Evolutionary conservation across 2,888 invertebrate genomes (phyloP).

Genomic region (Eupithecia vulgata): DNA sequence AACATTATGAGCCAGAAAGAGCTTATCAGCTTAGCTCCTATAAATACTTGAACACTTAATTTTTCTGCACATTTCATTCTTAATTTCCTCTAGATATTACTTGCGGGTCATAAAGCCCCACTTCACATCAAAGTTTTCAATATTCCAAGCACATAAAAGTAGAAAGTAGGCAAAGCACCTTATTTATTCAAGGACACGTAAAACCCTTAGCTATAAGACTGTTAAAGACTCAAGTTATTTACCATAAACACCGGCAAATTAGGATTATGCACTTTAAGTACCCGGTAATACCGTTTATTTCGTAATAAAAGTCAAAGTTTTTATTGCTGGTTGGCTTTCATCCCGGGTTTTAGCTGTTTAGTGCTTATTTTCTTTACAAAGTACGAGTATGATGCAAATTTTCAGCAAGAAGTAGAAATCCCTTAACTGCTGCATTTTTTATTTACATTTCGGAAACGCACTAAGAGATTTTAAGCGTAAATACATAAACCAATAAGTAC

Average conservation of each 20-base stretch:
- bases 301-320: constrained; percentile 4
- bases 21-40: background rate
- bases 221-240: background rate
- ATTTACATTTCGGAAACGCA: background rate
- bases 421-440: background rate
- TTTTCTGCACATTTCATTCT: background rate
- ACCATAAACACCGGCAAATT: background rate
- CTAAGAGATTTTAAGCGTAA: background rate
- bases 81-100: background rate
- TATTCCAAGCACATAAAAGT: constrained; percentile 19
- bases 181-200: constrained; percentile 26
- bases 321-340: constrained; percentile 9
- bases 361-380: background rate
- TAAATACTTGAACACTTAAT: background rate
- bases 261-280: background rate
- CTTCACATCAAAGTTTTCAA: background rate
- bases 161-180: constrained; percentile 16
- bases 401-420: background rate
- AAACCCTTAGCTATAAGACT: constrained; percentile 10
- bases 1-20: background rate
- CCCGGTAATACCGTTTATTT: background rate
- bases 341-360: background rate
- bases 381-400: background rate
- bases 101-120: background rate
- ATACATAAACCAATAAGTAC: no score